Evolutionary conservation across 2,113 vertebrate genomes (phyloP), one percentile per base, ranked within the genome.

Genomic region (Nyctereutes procyonoides): DNA sequence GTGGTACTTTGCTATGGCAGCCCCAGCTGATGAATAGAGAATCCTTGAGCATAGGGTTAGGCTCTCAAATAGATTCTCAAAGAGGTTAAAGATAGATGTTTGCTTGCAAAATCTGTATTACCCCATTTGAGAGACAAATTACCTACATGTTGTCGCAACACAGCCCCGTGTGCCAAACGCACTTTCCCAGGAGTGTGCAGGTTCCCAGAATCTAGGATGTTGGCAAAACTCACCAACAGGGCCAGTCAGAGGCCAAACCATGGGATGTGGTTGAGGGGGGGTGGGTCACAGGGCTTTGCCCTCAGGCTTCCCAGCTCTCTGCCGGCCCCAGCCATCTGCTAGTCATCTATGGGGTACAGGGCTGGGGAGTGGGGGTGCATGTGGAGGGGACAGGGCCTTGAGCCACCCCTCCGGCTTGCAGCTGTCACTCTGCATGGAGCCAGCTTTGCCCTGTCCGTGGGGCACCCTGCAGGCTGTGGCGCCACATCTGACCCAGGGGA

Each of bases 181-280:
- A 24, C 5, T 6, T 63, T 89, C 43, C 35, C 76, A 38, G 53
- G 28, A 71, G 76, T 2, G n/a, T 3, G 2, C 58, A 14, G 43
- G 15, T 10, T 24, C 76, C 87, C 74, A 20, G 12, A 76, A 15
- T 4, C 43, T 20, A 73, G 74, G 60, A 58, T 35, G n/a, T 30
- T 16, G 13, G 53, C 13, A 22, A n/a, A 43, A 26, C 88, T 51
- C 43, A 38, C 3, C 8, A 51, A 53, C 3, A 26, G 48, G 51
- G 8, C 38, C 67, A 55, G 13, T 26, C 1, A 3, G 65, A 55
- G 32, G 12, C 76, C 58, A 38, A 55, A 35, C n/a, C 26, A 2
- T 1, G 5, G 38, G 9, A 6, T 55, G 8, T 4, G 19, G 28
- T 22, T 0, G 83, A 3, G n/a, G 0, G 83, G 5, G 20, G 55